A percentile compares a stretch with the other conserved stretches of the same genome.
Evolutionary conservation across 2,113 vertebrate genomes (phyloP).

Genomic region (Ciconia boyciana): DNA sequence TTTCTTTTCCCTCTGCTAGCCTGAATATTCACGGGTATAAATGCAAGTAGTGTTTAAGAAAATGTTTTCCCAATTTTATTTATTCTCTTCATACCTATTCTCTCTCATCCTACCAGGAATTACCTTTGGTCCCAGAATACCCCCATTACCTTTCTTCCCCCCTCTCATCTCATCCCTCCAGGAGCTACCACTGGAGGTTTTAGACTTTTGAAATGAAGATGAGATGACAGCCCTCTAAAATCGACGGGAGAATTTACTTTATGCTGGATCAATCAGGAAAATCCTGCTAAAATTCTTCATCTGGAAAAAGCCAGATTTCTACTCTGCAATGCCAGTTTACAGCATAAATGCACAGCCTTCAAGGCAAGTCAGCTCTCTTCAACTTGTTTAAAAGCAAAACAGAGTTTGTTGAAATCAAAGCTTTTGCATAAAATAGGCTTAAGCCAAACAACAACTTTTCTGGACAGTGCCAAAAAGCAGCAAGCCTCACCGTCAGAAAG

Average conservation of each 20-base stretch:
- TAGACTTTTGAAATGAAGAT: not conserved
- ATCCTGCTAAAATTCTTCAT: not conserved
- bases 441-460: not conserved
- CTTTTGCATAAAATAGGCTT: not conserved
- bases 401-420: constrained; percentile 1
- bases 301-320: not conserved
- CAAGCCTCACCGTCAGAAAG: not conserved
- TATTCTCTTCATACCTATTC: not conserved
- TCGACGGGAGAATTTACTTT: not conserved
- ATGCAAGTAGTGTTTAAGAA: not conserved
- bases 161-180: not conserved
- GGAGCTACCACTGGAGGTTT: not conserved
- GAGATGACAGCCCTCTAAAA: not conserved
- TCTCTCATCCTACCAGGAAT: not conserved
- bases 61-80: not conserved
- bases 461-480: constrained; percentile 20
- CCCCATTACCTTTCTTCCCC: not conserved
- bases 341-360: not conserved
- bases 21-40: not conserved
- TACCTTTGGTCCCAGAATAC: not conserved
- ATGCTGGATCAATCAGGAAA: not conserved
- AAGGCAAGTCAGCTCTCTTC: not conserved
- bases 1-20: not conserved
- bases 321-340: not conserved
- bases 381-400: not conserved